Percentiles rank a stretch among this genome's conserved stretches.
Conservation (phyloP, 2,113 vertebrate species). For the Narcine bancroftii region DNA sequence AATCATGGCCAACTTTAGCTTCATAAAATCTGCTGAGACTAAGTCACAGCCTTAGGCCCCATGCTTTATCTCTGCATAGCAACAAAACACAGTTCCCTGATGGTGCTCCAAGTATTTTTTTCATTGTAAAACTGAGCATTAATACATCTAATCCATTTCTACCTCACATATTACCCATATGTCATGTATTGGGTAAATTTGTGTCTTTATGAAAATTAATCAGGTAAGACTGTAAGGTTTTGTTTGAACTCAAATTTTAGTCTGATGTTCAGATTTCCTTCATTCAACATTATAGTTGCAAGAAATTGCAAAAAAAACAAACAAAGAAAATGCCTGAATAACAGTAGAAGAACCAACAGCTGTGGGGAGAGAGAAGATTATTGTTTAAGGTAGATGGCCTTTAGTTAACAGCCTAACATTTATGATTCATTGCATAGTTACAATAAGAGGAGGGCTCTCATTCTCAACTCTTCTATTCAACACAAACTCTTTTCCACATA, state of each 20-base stretch:
- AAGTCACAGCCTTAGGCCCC: neutral
- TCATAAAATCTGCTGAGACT: neutral
- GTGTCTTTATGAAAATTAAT: neutral
- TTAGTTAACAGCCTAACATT: neutral
- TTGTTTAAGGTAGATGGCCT: neutral
- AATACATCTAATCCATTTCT: neutral
- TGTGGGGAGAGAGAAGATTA: neutral
- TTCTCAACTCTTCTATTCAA: neutral
- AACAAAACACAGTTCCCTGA: neutral
- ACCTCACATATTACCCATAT: neutral
- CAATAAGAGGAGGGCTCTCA: neutral
- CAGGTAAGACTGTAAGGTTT: neutral
- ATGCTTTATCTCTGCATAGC: neutral
- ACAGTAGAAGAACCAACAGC: neutral
- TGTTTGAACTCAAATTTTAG: neutral
- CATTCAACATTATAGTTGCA: neutral
- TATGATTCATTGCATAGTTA: neutral
- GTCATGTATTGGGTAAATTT: neutral
- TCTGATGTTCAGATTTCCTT: neutral
- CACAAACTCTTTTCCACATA: neutral
- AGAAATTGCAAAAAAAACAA: neutral
- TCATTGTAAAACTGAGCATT: neutral
- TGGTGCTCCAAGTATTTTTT: neutral
- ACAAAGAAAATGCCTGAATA: neutral
- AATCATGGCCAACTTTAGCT: neutral